Percentiles rank a stretch among this genome's conserved stretches.
phyloP scores from a whole-genome alignment of 1,140 invertebrate genomes.

The Drosophila lowei region DNA sequence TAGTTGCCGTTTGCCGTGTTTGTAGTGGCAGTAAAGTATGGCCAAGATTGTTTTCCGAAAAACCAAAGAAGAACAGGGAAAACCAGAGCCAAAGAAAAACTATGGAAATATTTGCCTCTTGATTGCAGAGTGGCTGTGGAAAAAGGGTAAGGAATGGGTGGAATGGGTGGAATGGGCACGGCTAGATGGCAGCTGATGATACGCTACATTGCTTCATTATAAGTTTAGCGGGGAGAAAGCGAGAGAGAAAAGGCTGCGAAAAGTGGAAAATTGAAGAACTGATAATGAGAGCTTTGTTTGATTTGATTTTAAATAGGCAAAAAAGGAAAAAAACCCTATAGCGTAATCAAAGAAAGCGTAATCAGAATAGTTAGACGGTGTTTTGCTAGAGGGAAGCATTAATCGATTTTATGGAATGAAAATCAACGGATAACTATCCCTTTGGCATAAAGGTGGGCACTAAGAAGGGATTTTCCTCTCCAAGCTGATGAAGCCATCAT shows the following conservation, averaged over 20 bases:
- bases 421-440: too few relatives aligned
- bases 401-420: neutral
- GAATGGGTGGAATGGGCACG: too few relatives aligned
- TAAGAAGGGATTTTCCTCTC: neutral
- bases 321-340: neutral
- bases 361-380: conserved; percentile 2
- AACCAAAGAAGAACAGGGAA: neutral
- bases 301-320: conserved; percentile 28
- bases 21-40: conserved; percentile 39
- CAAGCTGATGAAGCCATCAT: neutral
- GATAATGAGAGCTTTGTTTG: conserved; percentile 20
- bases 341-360: conserved; percentile 27
- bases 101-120: conserved; percentile 46
- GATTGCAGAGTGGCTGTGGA: conserved; percentile 39
- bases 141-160: too few relatives aligned
- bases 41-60: conserved; percentile 33
- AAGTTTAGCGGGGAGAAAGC: conserved; percentile 18
- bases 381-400: neutral
- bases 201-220: conserved; percentile 41
- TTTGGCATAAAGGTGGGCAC: too few relatives aligned
- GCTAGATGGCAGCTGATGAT: conserved; percentile 21
- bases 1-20: conserved; percentile 40
- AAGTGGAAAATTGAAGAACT: conserved; percentile 12
- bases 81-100: conserved; percentile 11
- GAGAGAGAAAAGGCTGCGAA: neutral